Base-by-base conservation (phyloP, 2,888 invertebrate species). In the Aplocera efformata region DNA sequence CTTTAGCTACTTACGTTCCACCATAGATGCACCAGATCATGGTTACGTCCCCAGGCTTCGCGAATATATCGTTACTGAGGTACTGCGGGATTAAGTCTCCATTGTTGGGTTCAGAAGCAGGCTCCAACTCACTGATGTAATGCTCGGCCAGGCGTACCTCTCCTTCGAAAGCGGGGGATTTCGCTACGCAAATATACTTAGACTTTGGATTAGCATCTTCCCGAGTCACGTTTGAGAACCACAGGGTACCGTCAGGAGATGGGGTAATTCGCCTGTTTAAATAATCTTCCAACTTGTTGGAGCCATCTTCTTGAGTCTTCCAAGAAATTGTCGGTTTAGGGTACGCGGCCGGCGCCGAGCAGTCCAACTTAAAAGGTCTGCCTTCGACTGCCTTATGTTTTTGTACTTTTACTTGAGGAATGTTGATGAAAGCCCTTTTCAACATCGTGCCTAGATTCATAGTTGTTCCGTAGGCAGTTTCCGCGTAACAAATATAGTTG, bases 1-100 rank as follows among this genome's bases (percentile, higher is more conserved):
- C 7, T 6, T 10, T 23, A 25, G 33, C 9, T 17, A 78, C 82
- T 79, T 33, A 85, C 85, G 69, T 77, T 45, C 85, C 81, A 28
- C 81, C 82, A 35, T 75, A 84, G 24, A 85, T 79, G 52, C 85
- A 85, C 63, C 78, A 84, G 7, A 85, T 60, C 59, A 63, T 69
- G 0, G 73, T 74, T 0, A 62, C 54, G 3, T 73, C 65, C 0
- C 78, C 80, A 10, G 63, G 70, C 22, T 66, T 68, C 0, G 66
- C 72, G 0, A 68, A 56, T 36, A 70, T 58, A 33, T 83, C 72
- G 0, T 60, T 59, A 42, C 75, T 81, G 1, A 75, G 49, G 25
- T 79, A 85, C 41, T 75, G 78, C 3, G 71, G 67, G 0, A 69
- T 59, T 32, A 81, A 41, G 10, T 79, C 75, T 0, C 72, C 66